Evolutionary conservation across 1,140 invertebrate genomes (phyloP).

Genomic region (Drosophila malerkotliana): DNA sequence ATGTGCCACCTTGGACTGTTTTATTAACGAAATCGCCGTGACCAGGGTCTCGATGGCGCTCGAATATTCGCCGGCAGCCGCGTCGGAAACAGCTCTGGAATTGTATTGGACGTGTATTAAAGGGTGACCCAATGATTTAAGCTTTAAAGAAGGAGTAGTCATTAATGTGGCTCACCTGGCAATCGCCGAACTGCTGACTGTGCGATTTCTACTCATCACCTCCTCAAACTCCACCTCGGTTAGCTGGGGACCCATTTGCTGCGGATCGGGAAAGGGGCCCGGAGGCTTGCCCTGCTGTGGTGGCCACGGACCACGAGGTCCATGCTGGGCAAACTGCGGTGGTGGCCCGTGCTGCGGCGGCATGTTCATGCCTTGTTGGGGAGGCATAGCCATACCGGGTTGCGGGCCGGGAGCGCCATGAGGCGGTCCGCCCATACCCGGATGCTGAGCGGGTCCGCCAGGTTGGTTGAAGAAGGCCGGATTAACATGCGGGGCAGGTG

Average conservation of each 20-base stretch:
- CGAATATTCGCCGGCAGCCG: conserved; percentile 97
- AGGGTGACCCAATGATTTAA: no score
- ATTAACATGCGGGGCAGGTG: conserved; percentile 97
- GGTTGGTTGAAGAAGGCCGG: conserved; percentile 95
- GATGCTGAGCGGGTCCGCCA: conserved; percentile 87
- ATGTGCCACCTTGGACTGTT: conserved; percentile 98
- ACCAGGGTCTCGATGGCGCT: conserved; percentile 99
- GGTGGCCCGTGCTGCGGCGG: conserved; percentile 86
- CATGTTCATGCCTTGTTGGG: conserved; percentile 85
- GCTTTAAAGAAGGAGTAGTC: no score
- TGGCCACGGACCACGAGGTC: conserved; percentile 81
- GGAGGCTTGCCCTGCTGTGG: conserved; percentile 84
- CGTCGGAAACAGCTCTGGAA: conserved; percentile 96
- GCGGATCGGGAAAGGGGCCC: conserved; percentile 84
- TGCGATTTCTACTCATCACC: conserved; percentile 98
- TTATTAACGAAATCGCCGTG: conserved; percentile 99
- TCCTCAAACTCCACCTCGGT: conserved; percentile 99
- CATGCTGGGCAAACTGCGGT: conserved; percentile 86
- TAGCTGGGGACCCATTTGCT: conserved; percentile 88
- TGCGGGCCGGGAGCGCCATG: conserved; percentile 87
- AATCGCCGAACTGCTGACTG: conserved; percentile 98
- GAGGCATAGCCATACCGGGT: conserved; percentile 85
- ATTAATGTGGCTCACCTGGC: conserved; percentile 84
- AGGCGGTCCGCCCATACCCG: conserved; percentile 85
- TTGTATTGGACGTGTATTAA: background rate